Conservation (phyloP, 2,797 vertebrate genomes). For the Alfaro cultratus region DNA sequence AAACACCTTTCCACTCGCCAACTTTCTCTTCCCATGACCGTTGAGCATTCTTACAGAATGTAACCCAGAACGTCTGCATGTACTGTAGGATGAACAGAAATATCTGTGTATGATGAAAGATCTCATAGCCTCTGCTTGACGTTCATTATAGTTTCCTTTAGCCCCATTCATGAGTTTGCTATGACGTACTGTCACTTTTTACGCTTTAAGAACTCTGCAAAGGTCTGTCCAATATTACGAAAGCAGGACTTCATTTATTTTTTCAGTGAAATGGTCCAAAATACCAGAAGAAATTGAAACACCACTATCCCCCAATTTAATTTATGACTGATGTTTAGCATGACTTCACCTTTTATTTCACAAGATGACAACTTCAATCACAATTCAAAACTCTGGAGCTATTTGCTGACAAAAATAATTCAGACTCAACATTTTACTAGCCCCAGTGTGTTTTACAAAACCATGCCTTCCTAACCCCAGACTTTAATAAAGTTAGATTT, state of each 20-base stretch:
- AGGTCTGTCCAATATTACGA: background rate
- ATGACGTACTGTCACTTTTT: conserved; percentile 5
- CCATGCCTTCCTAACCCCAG: background rate
- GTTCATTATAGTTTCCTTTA: conserved; percentile 11
- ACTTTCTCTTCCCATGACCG: conserved; percentile 35
- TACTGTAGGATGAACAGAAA: conserved; percentile 9
- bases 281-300: background rate
- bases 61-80: conserved; percentile 27
- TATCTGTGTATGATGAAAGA: conserved; percentile 17
- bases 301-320: background rate
- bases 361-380: background rate
- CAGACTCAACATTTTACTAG: background rate
- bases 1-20: conserved; percentile 20
- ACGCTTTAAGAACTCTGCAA: background rate
- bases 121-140: conserved; percentile 12
- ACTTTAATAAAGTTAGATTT: background rate
- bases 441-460: background rate
- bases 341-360: background rate
- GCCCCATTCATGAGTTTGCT: conserved; percentile 4
- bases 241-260: background rate
- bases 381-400: background rate
- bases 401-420: background rate
- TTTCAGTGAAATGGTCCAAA: background rate
- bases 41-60: conserved; percentile 42
- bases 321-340: background rate